Evolutionary conservation across 2,797 vertebrate species (phyloP), one percentile per base, ranked within the genome.

Genomic region (Fundulus diaphanus): DNA sequence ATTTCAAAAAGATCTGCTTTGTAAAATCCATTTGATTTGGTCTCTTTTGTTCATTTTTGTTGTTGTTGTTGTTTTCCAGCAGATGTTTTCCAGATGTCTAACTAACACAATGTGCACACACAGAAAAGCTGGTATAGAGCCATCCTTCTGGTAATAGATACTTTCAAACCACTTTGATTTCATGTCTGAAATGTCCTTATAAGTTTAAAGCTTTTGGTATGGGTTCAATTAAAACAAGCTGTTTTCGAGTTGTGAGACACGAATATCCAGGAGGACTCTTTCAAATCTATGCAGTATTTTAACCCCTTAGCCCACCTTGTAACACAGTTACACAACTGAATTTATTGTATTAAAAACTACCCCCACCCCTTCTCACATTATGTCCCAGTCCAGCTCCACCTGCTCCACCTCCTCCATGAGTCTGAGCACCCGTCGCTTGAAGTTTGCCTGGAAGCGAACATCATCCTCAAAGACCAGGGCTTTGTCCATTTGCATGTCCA

Each of bases 381-480:
- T 93, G 85, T 99, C 98, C 97, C 98, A 99, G 24, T 97, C 94
- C 57, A 95, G 92, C 85, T 96, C 92, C 37, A 85, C 91, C 68
- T 63, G 82, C 82, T 95, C 92, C 90, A 97, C 94, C 49, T 98
- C 96, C 66, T 95, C 93, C 97, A 99, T 96, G 89, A 98, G 90
- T 33, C 9, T 85, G 77, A 89, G 91, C 77, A 97, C 89, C 12
- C 96, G 94, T 0, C 94, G 83, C 35, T 96, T 97, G 92, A 99
- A 98, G 90, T 98, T 96, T 1, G 95, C 95, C 89, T 97, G 95
- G 7, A 99, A 99, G 57, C 97, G 97, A 2, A 98, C 95, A 0
- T 99, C 98, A 0, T 99, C 98, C 88, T 99, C 98, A 0, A 99
- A 95, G 67, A 99, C 88, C 77, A 99, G 80, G 0, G 96, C 96